These are phyloP conservation scores for Ashinkailepas kermadecensis DNA, from an alignment of 2,888 invertebrate species.

Conservation along the genomic window DNA sequence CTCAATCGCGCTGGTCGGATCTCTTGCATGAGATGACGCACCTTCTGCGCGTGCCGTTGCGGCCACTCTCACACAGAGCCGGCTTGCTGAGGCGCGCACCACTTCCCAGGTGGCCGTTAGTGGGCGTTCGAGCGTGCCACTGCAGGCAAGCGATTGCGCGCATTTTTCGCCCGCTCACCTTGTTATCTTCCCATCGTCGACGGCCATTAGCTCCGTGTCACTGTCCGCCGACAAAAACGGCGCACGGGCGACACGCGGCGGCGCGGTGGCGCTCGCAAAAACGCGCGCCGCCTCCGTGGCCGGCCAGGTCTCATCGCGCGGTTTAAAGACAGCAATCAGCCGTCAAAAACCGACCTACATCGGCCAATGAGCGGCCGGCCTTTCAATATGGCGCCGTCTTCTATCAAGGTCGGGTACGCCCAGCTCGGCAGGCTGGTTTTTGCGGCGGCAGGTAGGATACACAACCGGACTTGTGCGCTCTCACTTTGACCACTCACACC, in stretches of 20 bases:
- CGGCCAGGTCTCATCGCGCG: neutral
- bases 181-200: neutral
- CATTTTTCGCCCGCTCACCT: neutral
- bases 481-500: too few relatives aligned
- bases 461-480: too few relatives aligned
- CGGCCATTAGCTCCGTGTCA: neutral
- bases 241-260: neutral
- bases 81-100: too few relatives aligned
- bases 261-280: neutral
- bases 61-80: too few relatives aligned
- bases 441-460: too few relatives aligned
- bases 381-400: neutral
- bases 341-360: constrained; percentile 23
- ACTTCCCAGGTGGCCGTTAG: too few relatives aligned
- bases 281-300: neutral
- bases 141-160: neutral
- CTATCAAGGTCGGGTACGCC: constrained; percentile 37
- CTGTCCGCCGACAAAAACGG: neutral
- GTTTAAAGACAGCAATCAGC: constrained; percentile 14
- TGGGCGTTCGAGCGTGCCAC: too few relatives aligned
- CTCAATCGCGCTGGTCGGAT: too few relatives aligned
- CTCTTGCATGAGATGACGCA: too few relatives aligned
- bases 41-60: too few relatives aligned
- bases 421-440: neutral
- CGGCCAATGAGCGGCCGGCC: neutral